Conservation (phyloP, 1,140 invertebrate genomes). For the Neodiprion fabricii region DNA sequence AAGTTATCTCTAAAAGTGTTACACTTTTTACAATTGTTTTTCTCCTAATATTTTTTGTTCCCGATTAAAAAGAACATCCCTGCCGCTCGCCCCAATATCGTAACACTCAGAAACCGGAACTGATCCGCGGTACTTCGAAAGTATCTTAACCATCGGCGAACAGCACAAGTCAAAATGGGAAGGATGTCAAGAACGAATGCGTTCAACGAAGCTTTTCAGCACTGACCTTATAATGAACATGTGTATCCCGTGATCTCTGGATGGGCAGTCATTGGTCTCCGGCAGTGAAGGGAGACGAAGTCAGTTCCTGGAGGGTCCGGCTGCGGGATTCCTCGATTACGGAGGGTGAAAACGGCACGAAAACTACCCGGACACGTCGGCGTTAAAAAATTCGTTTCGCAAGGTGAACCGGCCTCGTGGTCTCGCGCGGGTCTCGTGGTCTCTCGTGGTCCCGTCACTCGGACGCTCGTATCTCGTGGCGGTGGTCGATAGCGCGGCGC, state of each 20-base stretch:
- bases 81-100: no score
- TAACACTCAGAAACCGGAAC: no score
- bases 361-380: constrained; percentile 15
- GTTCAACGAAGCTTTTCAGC: no score
- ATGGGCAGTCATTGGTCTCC: constrained; percentile 57
- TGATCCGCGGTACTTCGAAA: no score
- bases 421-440: constrained; percentile 20
- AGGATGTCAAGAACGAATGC: no score
- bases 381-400: constrained; percentile 3
- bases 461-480: constrained; percentile 36
- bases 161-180: no score
- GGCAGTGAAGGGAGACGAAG: neutral
- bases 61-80: no score
- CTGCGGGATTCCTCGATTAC: neutral
- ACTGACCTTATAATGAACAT: constrained; percentile 60
- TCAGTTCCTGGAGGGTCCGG: constrained; percentile 39
- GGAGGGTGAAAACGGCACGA: neutral
- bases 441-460: constrained; percentile 13
- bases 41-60: no score
- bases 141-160: no score
- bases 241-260: constrained; percentile 59
- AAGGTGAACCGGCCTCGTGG: constrained; percentile 12
- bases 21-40: no score
- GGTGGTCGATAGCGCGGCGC: constrained; percentile 58
- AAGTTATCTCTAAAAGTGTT: no score